phyloP scores from a whole-genome alignment of 2,888 invertebrate genomes.

The Lycophotia porphyrea region DNA sequence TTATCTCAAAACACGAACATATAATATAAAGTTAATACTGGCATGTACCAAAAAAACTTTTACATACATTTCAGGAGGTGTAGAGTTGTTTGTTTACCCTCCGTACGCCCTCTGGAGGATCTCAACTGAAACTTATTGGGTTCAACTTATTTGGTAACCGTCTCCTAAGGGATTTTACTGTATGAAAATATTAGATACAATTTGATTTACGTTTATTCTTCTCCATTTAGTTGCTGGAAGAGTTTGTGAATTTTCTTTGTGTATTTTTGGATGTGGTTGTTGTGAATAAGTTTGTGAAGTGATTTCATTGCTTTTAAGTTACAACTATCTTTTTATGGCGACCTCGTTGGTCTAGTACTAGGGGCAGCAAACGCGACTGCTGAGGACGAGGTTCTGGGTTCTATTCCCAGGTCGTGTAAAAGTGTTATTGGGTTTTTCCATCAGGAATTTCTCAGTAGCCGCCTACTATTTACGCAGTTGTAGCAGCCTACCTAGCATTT shows the following conservation, averaged over 20 bases:
- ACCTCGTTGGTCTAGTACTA: too few relatives aligned
- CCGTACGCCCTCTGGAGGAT: slow-evolving; percentile 60
- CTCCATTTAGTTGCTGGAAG: slow-evolving; percentile 29
- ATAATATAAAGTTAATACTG: slow-evolving; percentile 49
- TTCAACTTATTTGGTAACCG: slow-evolving; percentile 84
- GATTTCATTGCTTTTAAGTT: not conserved
- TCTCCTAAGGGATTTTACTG: slow-evolving; percentile 58
- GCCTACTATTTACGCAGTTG: too few relatives aligned
- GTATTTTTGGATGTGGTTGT: not conserved
- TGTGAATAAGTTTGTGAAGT: not conserved
- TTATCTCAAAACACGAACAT: slow-evolving; percentile 37
- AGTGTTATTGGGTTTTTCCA: too few relatives aligned
- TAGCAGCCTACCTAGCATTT: too few relatives aligned
- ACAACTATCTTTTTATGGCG: not conserved
- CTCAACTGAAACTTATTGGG: slow-evolving; percentile 81
- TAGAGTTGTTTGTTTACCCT: slow-evolving; percentile 72
- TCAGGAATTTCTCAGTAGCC: too few relatives aligned
- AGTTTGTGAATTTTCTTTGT: slow-evolving; percentile 19
- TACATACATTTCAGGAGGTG: slow-evolving; percentile 69
- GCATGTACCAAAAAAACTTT: slow-evolving; percentile 58
- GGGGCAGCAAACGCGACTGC: too few relatives aligned
- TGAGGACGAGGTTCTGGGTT: too few relatives aligned
- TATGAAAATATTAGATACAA: slow-evolving; percentile 65
- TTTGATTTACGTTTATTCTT: slow-evolving; percentile 62
- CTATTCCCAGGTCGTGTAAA: too few relatives aligned